Percentiles rank a stretch among this genome's conserved stretches.
Conservation (phyloP, 2,888 invertebrate species). For the Flexamia atlantica region DNA sequence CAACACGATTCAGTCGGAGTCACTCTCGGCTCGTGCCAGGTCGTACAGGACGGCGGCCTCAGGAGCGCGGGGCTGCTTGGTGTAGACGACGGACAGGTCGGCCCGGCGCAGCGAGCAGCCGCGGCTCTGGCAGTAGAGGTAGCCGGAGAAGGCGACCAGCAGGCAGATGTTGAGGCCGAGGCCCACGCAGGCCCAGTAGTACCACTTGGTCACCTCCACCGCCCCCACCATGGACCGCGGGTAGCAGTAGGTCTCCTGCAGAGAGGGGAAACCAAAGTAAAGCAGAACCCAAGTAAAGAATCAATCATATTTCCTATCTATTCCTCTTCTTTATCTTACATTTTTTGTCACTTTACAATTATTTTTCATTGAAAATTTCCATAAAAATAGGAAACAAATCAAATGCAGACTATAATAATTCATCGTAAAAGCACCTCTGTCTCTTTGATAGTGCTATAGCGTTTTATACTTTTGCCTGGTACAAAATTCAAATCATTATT, state of each 20-base stretch:
- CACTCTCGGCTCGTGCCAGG: constrained; percentile 46
- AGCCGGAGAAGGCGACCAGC: constrained; percentile 69
- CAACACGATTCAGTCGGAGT: constrained; percentile 38
- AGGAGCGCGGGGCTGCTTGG: background rate
- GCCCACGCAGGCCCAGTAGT: constrained; percentile 75
- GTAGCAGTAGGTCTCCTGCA: constrained; percentile 75
- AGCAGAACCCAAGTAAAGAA: no score
- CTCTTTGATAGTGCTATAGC: no score
- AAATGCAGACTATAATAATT: no score
- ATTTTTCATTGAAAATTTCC: no score
- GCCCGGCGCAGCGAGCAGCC: constrained; percentile 47
- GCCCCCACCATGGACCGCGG: constrained; percentile 76
- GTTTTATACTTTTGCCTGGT: no score
- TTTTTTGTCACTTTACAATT: no score
- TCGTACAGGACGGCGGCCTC: constrained; percentile 8
- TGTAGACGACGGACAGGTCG: background rate
- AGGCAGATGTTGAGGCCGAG: constrained; percentile 74
- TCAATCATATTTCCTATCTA: no score
- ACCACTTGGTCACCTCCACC: constrained; percentile 76
- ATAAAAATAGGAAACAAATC: no score
- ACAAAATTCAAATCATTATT: no score
- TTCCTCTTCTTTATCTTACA: no score
- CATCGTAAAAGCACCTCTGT: no score
- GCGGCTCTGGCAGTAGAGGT: constrained; percentile 68
- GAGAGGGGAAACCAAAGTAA: no score